Base-by-base conservation (phyloP, 2,797 vertebrate species). In the Ptychobarbus kaznakovi region DNA sequence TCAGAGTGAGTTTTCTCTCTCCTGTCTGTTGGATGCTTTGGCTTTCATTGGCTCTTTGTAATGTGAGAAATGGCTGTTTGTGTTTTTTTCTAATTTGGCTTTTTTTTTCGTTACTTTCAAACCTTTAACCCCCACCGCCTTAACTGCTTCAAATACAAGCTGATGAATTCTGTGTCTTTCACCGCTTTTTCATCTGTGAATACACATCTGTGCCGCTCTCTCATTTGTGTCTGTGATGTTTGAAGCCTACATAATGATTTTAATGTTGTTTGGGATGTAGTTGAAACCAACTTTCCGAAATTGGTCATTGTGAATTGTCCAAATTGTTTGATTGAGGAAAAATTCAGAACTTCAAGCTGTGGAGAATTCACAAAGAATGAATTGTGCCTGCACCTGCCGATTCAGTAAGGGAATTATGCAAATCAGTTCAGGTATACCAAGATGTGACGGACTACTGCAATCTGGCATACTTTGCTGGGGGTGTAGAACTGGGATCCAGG, bases 1-100 rank as follows among this genome's bases (percentile, higher is more conserved):
- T 96, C 94, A 96, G 97, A 98, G 97, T 99, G 97, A 99, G 97
- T 99, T 98, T 96, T 94, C 97, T 98, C 97, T 97, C 97, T 97
- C 97, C 86, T 98, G 97, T 98, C 97, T 99, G 92, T 97, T 95
- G 96, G 96, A 97, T 99, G 96, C 95, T 99, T 97, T 97, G 56
- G 77, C 77, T 80, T 80, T 97, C 98, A 97, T 98, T 96, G 96
- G 94, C 95, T 94, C 91, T 80, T 70, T 87, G 95, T 97, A 95
- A 97, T 97, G 93, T 98, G 96, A 96, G 95, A 97, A 96, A 96
- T 97, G 97, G 96, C 97, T 98, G 96, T 96, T 95, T 94, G 95
- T 97, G 95, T 97, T 95, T 95, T 94, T 95, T 94, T 96, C 96
- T 95, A 94, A 92, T 58, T 92, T 93, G 94, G 94, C 95, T 96